Base-by-base conservation (phyloP, 2,888 invertebrate species). In the Nemurella pictetii region DNA sequence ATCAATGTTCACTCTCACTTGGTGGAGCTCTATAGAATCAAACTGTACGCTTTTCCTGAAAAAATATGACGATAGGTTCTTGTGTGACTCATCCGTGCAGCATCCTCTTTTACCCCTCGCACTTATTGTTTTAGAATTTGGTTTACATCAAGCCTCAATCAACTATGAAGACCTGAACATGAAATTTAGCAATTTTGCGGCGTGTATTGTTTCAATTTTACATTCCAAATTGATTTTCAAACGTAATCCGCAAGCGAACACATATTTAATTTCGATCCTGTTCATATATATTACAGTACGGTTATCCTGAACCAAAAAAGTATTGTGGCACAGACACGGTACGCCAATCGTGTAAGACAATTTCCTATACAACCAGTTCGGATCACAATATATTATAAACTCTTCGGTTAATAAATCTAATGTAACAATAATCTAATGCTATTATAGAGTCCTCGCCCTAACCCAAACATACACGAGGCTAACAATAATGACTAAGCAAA, bases 401-500 rank as follows among this genome's bases (percentile, higher is more conserved):
- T 55, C 55, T 55, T 20, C 55, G 55, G 15, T 55, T 55, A 55
- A 55, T 55, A 55, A 55, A 55, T 55, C 55, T 55, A 55, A 55
- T 55, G 55, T 55, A 55, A 20, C 55, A 55, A 55, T 55, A 55
- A 55, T 75, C 75, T 75, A 75, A 28, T 9, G 26, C 28, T 75
- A 75, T 75, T 27, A 28, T 36, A 35, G 36, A 35, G 35, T 35
- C 80, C 80, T 81, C 80, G 80, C 75, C 75, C 75, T 75, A 75
- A 75, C 75, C 75, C 15, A n/a, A 75, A 81, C 80, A 20, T 81
- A 81, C 80, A 81, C 35, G 55, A 35, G 15, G 80, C 80, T 81
- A 81, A 81, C 80, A 81, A 72, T 55, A 83, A 85, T 86, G 86
- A 86, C 86, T 85, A 83, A 55, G 75, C 86, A 83, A 84, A 86